These are phyloP conservation scores for Blennius ocellaris DNA, from an alignment of 2,113 vertebrate genomes.

Conservation along the genomic window DNA sequence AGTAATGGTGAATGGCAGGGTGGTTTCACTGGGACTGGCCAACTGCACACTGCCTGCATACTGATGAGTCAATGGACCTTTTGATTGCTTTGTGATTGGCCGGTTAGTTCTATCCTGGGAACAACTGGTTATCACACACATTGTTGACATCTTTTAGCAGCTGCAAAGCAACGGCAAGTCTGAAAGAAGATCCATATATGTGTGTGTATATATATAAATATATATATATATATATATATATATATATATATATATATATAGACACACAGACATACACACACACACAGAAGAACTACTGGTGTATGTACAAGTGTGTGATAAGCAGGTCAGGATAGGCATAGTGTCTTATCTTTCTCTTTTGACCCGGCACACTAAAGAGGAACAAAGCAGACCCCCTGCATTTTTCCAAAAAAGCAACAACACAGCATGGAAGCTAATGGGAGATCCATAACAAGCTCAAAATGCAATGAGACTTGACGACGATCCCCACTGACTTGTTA, in stretches of 20 bases:
- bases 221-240: neutral
- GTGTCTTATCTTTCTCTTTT: conserved; percentile 6
- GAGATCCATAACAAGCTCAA: conserved; percentile 79
- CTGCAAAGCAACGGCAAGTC: conserved; percentile 24
- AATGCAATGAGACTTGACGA: conserved; percentile 76
- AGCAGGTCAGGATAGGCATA: neutral
- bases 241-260: neutral
- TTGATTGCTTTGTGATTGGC: conserved; percentile 45
- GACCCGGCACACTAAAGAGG: conserved; percentile 42
- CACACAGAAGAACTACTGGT: neutral
- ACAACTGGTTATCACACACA: conserved; percentile 15
- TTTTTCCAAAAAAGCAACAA: conserved; percentile 70
- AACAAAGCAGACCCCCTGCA: conserved; percentile 37
- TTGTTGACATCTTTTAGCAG: conserved; percentile 32
- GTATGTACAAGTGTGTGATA: neutral
- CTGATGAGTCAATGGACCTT: conserved; percentile 58
- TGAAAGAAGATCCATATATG: neutral
- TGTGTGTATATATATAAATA: too few relatives aligned
- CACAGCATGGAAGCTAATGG: conserved; percentile 70
- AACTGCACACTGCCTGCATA: conserved; percentile 58
- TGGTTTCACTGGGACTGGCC: conserved; percentile 66
- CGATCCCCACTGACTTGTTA: conserved; percentile 82
- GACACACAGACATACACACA: too few relatives aligned
- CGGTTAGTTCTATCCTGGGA: conserved; percentile 18
- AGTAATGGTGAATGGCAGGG: conserved; percentile 80